Conservation (phyloP, 2,888 invertebrate genomes). For the Exocentrus adspersus region DNA sequence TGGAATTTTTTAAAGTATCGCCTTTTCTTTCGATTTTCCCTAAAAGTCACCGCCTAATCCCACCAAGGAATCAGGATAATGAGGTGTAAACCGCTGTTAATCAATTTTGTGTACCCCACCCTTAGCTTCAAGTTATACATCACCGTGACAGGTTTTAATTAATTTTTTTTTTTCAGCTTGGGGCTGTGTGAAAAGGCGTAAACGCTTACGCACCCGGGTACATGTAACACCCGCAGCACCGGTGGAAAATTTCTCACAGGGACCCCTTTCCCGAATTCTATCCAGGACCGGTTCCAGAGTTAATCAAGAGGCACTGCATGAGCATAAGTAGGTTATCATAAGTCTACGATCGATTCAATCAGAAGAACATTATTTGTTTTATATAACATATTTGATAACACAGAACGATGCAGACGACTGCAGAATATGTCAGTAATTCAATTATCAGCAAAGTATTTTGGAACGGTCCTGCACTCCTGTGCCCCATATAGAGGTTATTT, state of each 20-base stretch:
- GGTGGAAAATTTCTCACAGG: neutral
- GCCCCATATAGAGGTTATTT: neutral
- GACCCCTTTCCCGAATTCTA: neutral
- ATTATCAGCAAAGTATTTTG: no score
- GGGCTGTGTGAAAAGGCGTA: neutral
- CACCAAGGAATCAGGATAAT: conserved; percentile 18
- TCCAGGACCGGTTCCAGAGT: no score
- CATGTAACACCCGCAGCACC: neutral
- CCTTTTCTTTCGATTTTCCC: no score
- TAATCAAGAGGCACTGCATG: no score
- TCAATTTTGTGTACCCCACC: neutral
- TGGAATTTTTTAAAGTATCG: no score
- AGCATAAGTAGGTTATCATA: no score
- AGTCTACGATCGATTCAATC: no score
- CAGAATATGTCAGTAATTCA: no score
- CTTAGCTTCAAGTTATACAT: conserved; percentile 12
- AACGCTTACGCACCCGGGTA: neutral
- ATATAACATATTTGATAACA: no score
- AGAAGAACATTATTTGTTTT: no score
- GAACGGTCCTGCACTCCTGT: no score
- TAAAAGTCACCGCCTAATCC: conserved; percentile 12
- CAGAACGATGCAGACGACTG: no score
- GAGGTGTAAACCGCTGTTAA: conserved; percentile 23
- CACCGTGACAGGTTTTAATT: conserved; percentile 24
- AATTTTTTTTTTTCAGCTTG: conserved; percentile 21